Percentiles rank a stretch among this genome's conserved stretches.
phyloP scores from a whole-genome alignment of 2,113 vertebrate genomes.

The Phalacrocorax brasilianus region DNA sequence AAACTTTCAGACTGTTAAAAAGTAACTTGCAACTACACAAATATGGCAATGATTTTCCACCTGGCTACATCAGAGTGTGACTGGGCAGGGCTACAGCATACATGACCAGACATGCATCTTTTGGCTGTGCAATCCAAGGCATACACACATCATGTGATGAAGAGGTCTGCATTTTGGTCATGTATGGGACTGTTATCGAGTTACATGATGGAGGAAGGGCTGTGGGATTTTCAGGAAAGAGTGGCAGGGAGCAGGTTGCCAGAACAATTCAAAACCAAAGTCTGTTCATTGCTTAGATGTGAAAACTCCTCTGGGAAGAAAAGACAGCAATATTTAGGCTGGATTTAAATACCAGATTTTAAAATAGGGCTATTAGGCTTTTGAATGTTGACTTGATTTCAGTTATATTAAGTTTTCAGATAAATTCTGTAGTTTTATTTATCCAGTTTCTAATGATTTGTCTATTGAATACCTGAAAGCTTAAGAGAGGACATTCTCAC shows the following conservation, averaged over 20 bases:
- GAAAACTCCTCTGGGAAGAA: background rate
- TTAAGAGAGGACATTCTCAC: background rate
- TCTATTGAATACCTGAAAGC: background rate
- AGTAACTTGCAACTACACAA: background rate
- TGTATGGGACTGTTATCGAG: background rate
- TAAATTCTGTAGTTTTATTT: background rate
- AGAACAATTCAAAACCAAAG: background rate
- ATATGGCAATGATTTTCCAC: background rate
- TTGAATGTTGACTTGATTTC: background rate
- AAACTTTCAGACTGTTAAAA: background rate
- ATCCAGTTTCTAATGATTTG: background rate
- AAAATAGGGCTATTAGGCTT: background rate
- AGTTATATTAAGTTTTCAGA: background rate
- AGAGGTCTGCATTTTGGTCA: background rate
- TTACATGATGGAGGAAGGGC: background rate
- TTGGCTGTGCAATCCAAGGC: background rate
- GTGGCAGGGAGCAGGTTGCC: background rate
- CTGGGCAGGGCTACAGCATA: background rate
- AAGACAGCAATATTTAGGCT: background rate
- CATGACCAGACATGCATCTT: background rate
- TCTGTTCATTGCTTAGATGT: background rate
- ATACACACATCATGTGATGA: background rate
- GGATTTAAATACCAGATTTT: background rate
- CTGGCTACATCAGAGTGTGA: background rate
- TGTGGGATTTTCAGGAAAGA: slow-evolving; percentile 12